A percentile compares a stretch with the other conserved stretches of the same genome.
Conservation (phyloP, 2,888 invertebrate species). For the Andrena chrysosceles region DNA sequence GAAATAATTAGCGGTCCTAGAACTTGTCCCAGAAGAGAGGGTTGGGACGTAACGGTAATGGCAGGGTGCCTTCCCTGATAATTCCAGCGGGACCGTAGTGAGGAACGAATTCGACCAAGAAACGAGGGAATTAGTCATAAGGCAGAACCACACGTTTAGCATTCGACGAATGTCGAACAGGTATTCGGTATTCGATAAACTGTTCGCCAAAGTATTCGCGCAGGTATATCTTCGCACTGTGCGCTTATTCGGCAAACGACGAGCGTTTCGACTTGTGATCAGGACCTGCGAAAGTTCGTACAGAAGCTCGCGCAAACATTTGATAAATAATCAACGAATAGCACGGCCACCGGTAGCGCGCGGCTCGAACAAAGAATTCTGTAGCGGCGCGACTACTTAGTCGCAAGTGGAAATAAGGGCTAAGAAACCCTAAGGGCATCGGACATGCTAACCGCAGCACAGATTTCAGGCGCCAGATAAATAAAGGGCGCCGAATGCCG, state of each 20-base stretch:
- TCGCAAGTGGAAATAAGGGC: too few relatives aligned
- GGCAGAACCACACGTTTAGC: too few relatives aligned
- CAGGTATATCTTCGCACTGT: too few relatives aligned
- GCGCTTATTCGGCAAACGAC: background rate
- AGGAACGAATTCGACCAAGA: constrained; percentile 54
- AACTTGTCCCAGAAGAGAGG: constrained; percentile 63
- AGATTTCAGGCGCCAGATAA: constrained; percentile 80
- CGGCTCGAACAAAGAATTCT: too few relatives aligned
- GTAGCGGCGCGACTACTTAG: too few relatives aligned
- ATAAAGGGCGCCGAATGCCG: constrained; percentile 73
- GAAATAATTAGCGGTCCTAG: constrained; percentile 77
- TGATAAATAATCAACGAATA: too few relatives aligned
- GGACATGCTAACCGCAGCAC: constrained; percentile 64
- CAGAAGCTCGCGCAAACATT: too few relatives aligned
- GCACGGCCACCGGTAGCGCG: too few relatives aligned
- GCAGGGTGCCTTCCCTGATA: constrained; percentile 72
- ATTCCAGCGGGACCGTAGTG: constrained; percentile 65
- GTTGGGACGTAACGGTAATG: constrained; percentile 75
- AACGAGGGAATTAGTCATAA: constrained; percentile 63
- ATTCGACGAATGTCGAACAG: too few relatives aligned
- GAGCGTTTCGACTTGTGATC: background rate
- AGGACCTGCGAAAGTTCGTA: too few relatives aligned
- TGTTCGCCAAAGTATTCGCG: too few relatives aligned
- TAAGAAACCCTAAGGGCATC: constrained; percentile 35
- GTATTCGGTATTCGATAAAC: too few relatives aligned